Conservation (phyloP, 2,113 vertebrate genomes). For the Felis chaus region DNA sequence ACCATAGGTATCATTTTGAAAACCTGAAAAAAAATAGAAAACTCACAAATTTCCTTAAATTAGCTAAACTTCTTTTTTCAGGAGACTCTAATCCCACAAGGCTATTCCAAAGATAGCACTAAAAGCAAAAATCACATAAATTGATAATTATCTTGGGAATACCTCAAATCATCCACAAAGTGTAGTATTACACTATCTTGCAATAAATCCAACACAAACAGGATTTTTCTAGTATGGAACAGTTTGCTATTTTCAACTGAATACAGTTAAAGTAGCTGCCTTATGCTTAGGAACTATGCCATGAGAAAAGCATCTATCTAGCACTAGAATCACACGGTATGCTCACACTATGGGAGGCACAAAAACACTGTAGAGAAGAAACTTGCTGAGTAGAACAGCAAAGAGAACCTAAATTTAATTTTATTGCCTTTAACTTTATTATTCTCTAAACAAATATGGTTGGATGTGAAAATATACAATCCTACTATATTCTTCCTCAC, state of each 20-base stretch:
- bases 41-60: background rate
- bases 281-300: background rate
- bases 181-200: background rate
- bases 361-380: background rate
- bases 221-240: background rate
- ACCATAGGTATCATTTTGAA: background rate
- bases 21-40: background rate
- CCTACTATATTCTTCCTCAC: background rate
- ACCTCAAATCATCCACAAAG: background rate
- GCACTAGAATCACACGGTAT: background rate
- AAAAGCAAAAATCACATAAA: background rate
- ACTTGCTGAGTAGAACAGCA: background rate
- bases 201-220: background rate
- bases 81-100: background rate
- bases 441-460: background rate
- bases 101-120: background rate
- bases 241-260: conserved; percentile 28
- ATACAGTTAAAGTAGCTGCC: background rate
- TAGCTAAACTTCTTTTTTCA: background rate
- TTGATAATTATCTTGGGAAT: background rate
- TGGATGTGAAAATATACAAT: background rate
- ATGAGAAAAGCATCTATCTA: background rate
- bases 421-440: conserved; percentile 17
- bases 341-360: background rate
- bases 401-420: conserved; percentile 3